Base-by-base conservation (phyloP, 2,113 vertebrate species). In the Synchiropus splendidus region DNA sequence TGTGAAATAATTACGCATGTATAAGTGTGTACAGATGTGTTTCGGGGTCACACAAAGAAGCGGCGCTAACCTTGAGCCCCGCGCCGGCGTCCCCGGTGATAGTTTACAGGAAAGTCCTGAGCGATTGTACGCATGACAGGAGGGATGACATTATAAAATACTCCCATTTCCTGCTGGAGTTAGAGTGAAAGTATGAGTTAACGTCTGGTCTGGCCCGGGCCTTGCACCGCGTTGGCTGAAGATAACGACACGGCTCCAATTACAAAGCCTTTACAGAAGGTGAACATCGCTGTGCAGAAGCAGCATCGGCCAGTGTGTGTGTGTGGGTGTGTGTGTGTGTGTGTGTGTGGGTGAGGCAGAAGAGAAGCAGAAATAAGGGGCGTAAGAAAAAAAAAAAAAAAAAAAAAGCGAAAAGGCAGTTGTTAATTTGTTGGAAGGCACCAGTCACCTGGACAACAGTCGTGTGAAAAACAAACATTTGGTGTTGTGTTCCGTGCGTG, bases 1-100 rank as follows among this genome's bases (percentile, higher is more conserved):
- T 60, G 60, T 60, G 70, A 78, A 77, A 75, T 82, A 81, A 82
- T 81, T 77, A 82, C 79, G 81, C 73, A 56, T 70, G 67, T n/a
- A n/a, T n/a, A n/a, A n/a, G n/a, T 50, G 59, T 72, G 68, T 65
- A 42, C 57, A 16, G 54, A 58, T 70, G 65, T 50, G 66, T 66
- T 64, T 59, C 38, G n/a, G 21, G 21, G 8, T 27, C 12, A 33
- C 36, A 12, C 15, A 38, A 42, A 61, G 42, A 72, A 65, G 51
- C 70, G 72, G 77, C 70, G 57, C 74, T 72, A 77, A 67, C 56
- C 42, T 38, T 34, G 53, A 75, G 70, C 58, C 72, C 52, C 52
- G 59, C 51, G n/a, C 66, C 38, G 11, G 37, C 38, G 37, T 67
- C 54, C 55, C 68, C 31, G 18, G 71, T 58, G 66, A 67, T 67